These are phyloP conservation scores for Myathropa florea DNA, from an alignment of 2,888 invertebrate species.

Conservation along the genomic window DNA sequence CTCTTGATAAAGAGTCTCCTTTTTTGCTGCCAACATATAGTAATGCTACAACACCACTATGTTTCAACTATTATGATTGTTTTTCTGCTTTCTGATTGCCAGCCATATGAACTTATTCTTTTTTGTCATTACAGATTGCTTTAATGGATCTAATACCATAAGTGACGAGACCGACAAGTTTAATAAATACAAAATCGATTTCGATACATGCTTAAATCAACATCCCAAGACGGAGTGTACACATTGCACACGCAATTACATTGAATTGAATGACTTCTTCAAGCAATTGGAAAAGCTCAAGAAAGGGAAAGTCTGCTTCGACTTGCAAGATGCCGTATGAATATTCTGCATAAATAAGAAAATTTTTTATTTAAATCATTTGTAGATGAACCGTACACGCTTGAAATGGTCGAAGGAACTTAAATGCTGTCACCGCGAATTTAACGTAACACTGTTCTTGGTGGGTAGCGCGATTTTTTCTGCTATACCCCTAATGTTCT, in stretches of 20 bases:
- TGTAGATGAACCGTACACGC: constrained; percentile 78
- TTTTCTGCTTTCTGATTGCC: no score
- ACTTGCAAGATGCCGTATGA: constrained; percentile 43
- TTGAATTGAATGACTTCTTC: constrained; percentile 21
- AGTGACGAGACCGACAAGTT: background rate
- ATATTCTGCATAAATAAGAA: background rate
- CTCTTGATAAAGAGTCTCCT: no score
- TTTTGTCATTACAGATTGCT: constrained; percentile 46
- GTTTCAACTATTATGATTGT: no score
- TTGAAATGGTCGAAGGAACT: constrained; percentile 75
- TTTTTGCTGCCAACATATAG: no score
- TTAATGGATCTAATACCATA: rapidly evolving
- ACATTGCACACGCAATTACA: background rate
- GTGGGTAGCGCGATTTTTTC: constrained; percentile 71
- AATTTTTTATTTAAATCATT: background rate
- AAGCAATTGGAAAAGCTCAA: constrained; percentile 35
- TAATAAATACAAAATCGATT: rapidly evolving
- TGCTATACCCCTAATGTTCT: constrained; percentile 76
- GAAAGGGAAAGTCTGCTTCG: constrained; percentile 48
- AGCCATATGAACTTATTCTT: background rate
- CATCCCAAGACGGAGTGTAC: background rate
- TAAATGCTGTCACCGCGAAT: constrained; percentile 76
- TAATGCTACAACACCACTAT: no score
- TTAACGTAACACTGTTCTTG: constrained; percentile 72
- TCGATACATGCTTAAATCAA: background rate